phyloP scores from a whole-genome alignment of 2,113 vertebrate genomes.

The Calyptomena viridis region DNA sequence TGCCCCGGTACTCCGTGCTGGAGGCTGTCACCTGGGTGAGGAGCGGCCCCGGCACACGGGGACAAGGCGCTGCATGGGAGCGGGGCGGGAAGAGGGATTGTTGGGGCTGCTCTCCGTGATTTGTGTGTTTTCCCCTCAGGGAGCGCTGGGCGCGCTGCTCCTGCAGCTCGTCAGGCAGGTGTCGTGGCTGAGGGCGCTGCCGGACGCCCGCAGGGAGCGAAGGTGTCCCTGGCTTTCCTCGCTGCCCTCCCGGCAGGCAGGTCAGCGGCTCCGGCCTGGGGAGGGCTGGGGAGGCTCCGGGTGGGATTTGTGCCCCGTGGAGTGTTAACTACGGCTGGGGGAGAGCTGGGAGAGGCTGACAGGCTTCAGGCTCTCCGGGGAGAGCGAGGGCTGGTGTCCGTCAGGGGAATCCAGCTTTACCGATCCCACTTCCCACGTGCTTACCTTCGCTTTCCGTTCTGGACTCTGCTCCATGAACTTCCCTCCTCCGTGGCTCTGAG shows the following conservation, averaged over 20 bases:
- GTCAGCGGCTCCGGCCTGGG: not conserved
- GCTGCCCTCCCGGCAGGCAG: not conserved
- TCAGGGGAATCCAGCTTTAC: not conserved
- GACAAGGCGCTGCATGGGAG: accelerated
- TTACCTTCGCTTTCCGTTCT: not conserved
- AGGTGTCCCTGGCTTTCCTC: not conserved
- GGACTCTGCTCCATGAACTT: not conserved
- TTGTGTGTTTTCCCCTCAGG: not conserved
- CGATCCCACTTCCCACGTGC: not conserved
- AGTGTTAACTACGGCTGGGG: not conserved
- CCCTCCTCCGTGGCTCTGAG: not conserved
- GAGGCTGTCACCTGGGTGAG: slow-evolving; percentile 61
- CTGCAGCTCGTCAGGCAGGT: slow-evolving; percentile 45
- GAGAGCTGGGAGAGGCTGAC: not conserved
- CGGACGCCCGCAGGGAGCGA: not conserved
- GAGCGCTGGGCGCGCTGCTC: slow-evolving; percentile 16
- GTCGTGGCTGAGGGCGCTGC: not conserved
- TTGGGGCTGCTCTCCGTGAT: not conserved
- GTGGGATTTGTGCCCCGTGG: not conserved
- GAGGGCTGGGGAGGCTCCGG: not conserved
- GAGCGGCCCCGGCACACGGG: not conserved
- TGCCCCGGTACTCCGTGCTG: slow-evolving; percentile 25
- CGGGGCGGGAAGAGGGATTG: not conserved
- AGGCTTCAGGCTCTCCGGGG: no score
- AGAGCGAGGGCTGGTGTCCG: no score